Percentiles rank a stretch among this genome's conserved stretches.
phyloP scores from a whole-genome alignment of 2,888 invertebrate genomes.

The Carpatolechia fugitivella region DNA sequence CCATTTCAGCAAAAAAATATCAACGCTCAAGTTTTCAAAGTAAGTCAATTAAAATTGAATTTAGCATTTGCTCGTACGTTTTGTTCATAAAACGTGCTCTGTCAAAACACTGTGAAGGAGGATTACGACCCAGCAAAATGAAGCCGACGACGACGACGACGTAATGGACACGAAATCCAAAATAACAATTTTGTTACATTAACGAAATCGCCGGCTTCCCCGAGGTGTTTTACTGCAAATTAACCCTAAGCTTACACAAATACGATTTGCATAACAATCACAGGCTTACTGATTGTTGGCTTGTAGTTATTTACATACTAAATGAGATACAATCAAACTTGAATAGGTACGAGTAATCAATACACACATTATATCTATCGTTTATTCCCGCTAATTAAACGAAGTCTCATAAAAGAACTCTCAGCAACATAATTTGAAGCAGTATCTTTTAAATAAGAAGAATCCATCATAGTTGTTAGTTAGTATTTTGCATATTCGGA shows the following conservation, averaged over 20 bases:
- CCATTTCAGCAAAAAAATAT: background rate
- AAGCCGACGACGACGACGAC: constrained; percentile 19
- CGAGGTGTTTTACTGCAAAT: constrained; percentile 51
- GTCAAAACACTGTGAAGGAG: constrained; percentile 21
- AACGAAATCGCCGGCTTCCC: constrained; percentile 43
- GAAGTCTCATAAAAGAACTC: too few species aligned
- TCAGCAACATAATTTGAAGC: too few species aligned
- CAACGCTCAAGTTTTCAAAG: constrained; percentile 17
- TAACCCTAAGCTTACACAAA: constrained; percentile 45
- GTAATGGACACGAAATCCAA: constrained; percentile 30
- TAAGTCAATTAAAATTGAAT: too few species aligned
- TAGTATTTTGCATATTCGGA: too few species aligned
- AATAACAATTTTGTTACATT: constrained; percentile 47
- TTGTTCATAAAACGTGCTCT: constrained; percentile 1
- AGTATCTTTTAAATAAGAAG: too few species aligned
- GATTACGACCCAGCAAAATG: constrained; percentile 28
- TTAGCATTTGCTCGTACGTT: too few species aligned
- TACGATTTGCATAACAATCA: constrained; percentile 54
- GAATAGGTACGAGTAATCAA: too few species aligned
- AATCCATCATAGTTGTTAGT: too few species aligned
- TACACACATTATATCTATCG: too few species aligned
- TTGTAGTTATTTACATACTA: constrained; percentile 10
- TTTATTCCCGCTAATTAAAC: too few species aligned
- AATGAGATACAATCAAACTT: background rate
- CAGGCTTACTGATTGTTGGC: constrained; percentile 44